Base-by-base conservation (phyloP, 2,888 invertebrate genomes). In the Heliconius ethilla region DNA sequence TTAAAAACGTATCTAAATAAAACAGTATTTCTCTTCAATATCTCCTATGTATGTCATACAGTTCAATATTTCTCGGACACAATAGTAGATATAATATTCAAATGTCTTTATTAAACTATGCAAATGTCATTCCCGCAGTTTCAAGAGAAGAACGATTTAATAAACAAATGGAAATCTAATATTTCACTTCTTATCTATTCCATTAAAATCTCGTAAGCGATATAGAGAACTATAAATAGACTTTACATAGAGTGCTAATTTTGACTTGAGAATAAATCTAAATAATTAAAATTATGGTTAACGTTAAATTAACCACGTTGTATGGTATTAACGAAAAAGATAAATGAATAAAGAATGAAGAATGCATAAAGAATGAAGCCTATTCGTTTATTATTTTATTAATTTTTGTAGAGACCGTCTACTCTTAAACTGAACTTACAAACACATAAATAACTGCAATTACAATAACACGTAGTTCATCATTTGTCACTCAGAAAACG, bases 51-150 rank as follows among this genome's bases (percentile, higher is more conserved):
- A 62, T 45, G 29, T 62, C 22, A 66, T 59, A 37, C 65, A 55
- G 59, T 59, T 27, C n/a, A 66, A 66, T 66, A 66, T 22, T 33
- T 10, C 66, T 67, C 67, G 40, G n/a, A 66, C 37, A 40, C 67
- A 62, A 73, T 59, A 29, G 18, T 37, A 25, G 63, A 27, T 65
- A 37, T 73, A 22, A 76, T 66, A 75, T 70, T 74, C 27, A 79
- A 75, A 69, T 75, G 55, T 77, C 33, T 33, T 33, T 33, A 79
- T 79, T 74, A 70, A 79, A 59, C 70, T 79, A 75, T 75, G 75
- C 59, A 79, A 77, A 77, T 77, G 27, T 59, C 40, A 40, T 40
- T 40, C 59, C 70, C 65, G 75, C 66, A 51, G 33, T 25, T 70
- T 66, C 25, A 70, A 51, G 29, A 45, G 66, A 33, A 7, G 62